Evolutionary conservation across 1,140 invertebrate species (phyloP).

Genomic region (Drosophila littoralis): DNA sequence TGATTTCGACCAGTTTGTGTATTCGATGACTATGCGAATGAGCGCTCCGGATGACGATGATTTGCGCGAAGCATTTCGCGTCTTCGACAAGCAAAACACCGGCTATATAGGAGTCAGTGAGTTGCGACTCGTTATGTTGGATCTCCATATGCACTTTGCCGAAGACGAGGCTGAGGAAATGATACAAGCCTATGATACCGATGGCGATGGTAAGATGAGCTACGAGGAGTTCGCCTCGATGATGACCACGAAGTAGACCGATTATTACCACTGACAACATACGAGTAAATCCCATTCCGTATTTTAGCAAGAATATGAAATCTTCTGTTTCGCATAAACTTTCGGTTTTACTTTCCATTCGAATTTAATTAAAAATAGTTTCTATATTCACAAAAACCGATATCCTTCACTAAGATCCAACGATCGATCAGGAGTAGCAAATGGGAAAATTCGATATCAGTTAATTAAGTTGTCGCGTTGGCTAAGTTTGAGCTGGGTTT

Average conservation of each 20-base stretch:
- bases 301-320: no score
- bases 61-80: constrained; percentile 4
- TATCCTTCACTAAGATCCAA: no score
- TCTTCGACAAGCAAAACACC: constrained; percentile 4
- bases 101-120: not conserved
- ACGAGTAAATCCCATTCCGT: no score
- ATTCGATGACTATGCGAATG: not conserved
- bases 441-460: no score
- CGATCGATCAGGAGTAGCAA: no score
- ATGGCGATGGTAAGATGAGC: constrained; percentile 9
- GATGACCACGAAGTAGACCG: constrained; percentile 8
- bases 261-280: not conserved
- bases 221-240: constrained; percentile 8
- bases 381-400: no score
- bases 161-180: constrained; percentile 7
- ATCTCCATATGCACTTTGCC: not conserved
- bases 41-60: not conserved
- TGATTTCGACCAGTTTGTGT: not conserved
- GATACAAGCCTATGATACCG: not conserved
- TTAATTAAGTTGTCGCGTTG: no score
- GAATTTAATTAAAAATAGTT: no score
- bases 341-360: no score
- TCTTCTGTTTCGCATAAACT: no score
- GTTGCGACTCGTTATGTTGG: not conserved
- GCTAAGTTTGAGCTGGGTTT: no score